Conservation (phyloP, 2,797 vertebrate species). For the Oreochromis grahami region DNA sequence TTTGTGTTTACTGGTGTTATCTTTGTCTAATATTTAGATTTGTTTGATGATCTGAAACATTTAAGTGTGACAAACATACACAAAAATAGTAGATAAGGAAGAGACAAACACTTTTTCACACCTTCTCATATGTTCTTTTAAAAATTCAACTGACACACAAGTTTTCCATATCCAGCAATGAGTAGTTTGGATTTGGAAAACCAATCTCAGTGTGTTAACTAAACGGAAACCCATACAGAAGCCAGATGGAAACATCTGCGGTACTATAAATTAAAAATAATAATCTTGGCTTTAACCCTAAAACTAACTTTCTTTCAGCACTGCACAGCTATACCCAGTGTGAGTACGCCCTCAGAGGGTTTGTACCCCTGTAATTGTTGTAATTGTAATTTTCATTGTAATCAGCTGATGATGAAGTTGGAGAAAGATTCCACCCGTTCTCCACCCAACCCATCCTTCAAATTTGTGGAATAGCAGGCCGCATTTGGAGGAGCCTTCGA, state of each 20-base stretch:
- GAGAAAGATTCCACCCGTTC: background rate
- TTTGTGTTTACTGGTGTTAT: no score
- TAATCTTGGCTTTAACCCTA: background rate
- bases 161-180: background rate
- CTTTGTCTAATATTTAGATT: no score
- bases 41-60: no score
- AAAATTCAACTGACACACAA: background rate
- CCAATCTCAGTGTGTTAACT: background rate
- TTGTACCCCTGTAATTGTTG: background rate
- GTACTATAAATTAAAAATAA: background rate
- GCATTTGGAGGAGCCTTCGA: background rate
- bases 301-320: background rate
- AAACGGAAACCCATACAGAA: background rate
- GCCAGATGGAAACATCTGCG: background rate
- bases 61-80: no score
- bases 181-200: background rate
- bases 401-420: background rate
- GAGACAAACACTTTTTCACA: no score
- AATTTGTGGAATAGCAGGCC: background rate
- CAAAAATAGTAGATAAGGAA: no score
- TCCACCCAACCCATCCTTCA: background rate
- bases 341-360: accelerated
- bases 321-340: accelerated
- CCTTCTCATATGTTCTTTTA: no score
- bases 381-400: background rate